A percentile compares a stretch with the other conserved stretches of the same genome.
Conservation (phyloP, 2,797 vertebrate species). For the Chelmon rostratus region DNA sequence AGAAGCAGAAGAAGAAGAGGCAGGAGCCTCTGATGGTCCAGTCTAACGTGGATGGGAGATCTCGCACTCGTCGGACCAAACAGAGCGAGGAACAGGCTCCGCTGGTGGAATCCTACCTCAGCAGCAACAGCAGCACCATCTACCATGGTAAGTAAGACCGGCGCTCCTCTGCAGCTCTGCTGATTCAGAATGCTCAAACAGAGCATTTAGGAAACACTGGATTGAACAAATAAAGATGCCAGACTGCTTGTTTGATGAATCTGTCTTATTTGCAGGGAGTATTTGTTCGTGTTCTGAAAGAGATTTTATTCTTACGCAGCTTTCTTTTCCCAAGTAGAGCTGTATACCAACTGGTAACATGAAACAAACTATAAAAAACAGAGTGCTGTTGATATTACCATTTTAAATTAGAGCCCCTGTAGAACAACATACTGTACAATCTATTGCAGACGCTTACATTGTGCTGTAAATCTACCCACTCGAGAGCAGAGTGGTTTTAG, state of each 20-base stretch:
- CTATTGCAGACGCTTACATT: neutral
- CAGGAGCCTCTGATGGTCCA: constrained; percentile 99
- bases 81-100: constrained; percentile 98
- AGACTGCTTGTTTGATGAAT: constrained; percentile 41
- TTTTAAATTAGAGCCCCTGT: constrained; percentile 1
- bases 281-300: constrained; percentile 31
- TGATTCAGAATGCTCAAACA: constrained; percentile 37
- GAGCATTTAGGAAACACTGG: constrained; percentile 29
- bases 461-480: constrained; percentile 27
- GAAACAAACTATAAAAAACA: neutral
- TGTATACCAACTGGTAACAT: neutral
- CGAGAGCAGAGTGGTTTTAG: constrained; percentile 27
- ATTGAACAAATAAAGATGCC: constrained; percentile 32
- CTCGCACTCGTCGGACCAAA: constrained; percentile 91
- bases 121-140: constrained; percentile 96
- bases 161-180: neutral
- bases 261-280: constrained; percentile 11
- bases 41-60: constrained; percentile 93
- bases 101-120: constrained; percentile 96
- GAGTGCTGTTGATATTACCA: neutral
- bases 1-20: constrained; percentile 99
- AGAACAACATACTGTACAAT: constrained; percentile 13
- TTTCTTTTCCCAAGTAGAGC: constrained; percentile 1
- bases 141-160: constrained; percentile 90
- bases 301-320: neutral